Evolutionary conservation across 2,797 vertebrate genomes (phyloP).

Genomic region (Pagetopsis macropterus): DNA sequence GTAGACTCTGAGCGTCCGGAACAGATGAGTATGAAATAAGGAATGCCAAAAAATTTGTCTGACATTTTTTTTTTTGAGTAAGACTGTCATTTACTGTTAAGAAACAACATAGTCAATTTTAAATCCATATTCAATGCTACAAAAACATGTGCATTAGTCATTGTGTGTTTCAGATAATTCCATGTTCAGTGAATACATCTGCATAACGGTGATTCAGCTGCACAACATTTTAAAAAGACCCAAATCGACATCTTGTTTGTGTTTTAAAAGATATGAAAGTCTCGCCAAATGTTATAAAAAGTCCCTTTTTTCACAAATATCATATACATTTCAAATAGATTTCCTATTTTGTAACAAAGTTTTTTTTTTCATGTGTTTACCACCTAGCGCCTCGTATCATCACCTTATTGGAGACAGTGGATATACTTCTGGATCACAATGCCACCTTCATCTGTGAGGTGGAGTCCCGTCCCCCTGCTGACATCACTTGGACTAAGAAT

Average conservation of each 20-base stretch:
- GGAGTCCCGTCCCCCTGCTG: constrained; percentile 90
- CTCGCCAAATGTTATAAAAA: not conserved
- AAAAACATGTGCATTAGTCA: not conserved
- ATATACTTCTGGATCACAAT: constrained; percentile 91
- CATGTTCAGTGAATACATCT: no score
- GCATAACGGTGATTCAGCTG: not conserved
- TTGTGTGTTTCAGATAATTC: not conserved
- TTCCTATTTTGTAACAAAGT: not conserved
- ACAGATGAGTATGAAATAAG: constrained; percentile 35
- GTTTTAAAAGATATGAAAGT: not conserved
- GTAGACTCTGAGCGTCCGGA: constrained; percentile 20
- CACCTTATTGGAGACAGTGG: constrained; percentile 92
- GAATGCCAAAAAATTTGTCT: constrained; percentile 49
- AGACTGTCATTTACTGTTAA: not conserved
- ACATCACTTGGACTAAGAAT: constrained; percentile 95
- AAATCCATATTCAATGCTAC: no score
- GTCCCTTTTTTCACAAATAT: not conserved
- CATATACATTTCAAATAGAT: not conserved
- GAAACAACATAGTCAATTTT: not conserved
- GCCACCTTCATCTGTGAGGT: constrained; percentile 96
- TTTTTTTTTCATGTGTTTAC: constrained; percentile 1
- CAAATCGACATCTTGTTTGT: not conserved
- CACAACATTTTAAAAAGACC: not conserved
- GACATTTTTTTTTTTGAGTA: no score
- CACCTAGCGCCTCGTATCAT: constrained; percentile 89